Base-by-base conservation (phyloP, 1,140 invertebrate species). In the Globodera rostochiensis region DNA sequence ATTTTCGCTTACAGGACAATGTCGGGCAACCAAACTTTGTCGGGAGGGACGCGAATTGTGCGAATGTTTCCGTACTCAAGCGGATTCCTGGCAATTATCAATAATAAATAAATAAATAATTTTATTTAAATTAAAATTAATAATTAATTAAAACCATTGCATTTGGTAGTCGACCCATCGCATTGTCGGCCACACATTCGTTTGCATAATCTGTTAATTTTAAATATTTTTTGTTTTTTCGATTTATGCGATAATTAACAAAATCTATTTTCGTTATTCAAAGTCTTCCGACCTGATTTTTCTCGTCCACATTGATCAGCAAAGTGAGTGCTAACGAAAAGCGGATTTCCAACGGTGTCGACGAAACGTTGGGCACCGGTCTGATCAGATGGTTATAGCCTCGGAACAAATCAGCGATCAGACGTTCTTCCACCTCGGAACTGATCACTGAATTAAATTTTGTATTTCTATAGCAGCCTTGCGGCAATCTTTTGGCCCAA, bases 301-400 rank as follows among this genome's bases (percentile, higher is more conserved):
- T 88, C 93, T 95, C 94, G 93, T 98, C 97, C 92, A 99, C 96
- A 91, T 98, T 98, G 91, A 99, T 99, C 82, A 99, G 93, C 91
- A 36, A 36, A 36, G 36, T 80, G 99, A 99, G 96, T 84, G 98
- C 96, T 90, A 99, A 96, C 83, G 96, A 96, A 74, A 99, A 93
- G 83, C 96, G 96, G 91, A 99, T 98, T 89, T 94, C 93, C 80
- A 99, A 96, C 90, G 95, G 94, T 81, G 99, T 84, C 46, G 89
- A 93, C 97, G 96, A 90, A 97, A 96, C 91, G 95, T 90, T 89
- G 90, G 95, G 93, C 79, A 99, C 97, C 57, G 98, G 98, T 88
- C 98, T 93, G 90, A 99, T 98, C 71, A 99, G 93, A 90, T 97
- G 97, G 92, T 99, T 99, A 93, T 99, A 99, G 83, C 96, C 96